phyloP scores from a whole-genome alignment of 2,797 vertebrate species.

The Fringilla coelebs region DNA sequence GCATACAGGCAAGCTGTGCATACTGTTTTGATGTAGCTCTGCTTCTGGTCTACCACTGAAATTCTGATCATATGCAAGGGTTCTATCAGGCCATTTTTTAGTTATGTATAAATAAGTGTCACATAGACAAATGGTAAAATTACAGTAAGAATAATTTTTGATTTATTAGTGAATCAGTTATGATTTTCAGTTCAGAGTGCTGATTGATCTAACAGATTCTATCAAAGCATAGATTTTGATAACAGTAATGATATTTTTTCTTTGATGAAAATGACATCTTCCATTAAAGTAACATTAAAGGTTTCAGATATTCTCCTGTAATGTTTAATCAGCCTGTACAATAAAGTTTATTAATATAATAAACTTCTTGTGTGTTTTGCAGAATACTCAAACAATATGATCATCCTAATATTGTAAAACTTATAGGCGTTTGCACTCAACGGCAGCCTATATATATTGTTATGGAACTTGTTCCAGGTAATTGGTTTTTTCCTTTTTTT shows the following conservation, averaged over 20 bases:
- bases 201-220: background rate
- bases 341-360: background rate
- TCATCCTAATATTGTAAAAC: slow-evolving; percentile 95
- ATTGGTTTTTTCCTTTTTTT: background rate
- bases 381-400: slow-evolving; percentile 98
- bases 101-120: background rate
- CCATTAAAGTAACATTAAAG: background rate
- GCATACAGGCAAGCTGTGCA: background rate
- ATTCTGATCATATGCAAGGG: background rate
- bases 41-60: background rate
- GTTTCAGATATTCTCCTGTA: background rate
- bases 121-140: background rate
- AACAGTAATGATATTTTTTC: background rate
- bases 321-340: background rate
- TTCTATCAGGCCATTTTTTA: background rate
- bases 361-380: slow-evolving; percentile 37
- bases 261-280: background rate
- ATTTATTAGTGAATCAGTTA: background rate
- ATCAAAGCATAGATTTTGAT: background rate
- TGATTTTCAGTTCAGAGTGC: background rate
- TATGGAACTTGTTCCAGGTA: slow-evolving; percentile 96
- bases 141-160: background rate
- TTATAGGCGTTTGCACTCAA: slow-evolving; percentile 96
- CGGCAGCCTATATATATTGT: slow-evolving; percentile 96
- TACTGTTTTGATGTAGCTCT: background rate